Conservation (phyloP, 2,888 invertebrate species). For the Eristalis intricaria region DNA sequence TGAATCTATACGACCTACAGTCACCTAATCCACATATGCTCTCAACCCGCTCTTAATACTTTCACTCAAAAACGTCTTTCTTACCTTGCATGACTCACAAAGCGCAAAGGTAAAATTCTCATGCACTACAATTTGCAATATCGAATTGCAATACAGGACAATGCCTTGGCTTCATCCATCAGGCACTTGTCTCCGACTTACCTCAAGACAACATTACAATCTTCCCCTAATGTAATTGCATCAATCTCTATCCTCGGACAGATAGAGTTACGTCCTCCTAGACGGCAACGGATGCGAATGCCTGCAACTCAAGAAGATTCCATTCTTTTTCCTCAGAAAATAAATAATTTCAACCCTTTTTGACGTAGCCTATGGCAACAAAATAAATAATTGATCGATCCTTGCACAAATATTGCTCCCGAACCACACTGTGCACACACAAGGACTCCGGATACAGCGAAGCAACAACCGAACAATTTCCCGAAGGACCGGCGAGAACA, state of each 20-base stretch:
- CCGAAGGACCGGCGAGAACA: constrained; percentile 27
- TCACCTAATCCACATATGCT: not conserved
- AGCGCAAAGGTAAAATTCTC: constrained; percentile 21
- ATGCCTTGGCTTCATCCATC: constrained; percentile 25
- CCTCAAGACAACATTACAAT: constrained; percentile 44
- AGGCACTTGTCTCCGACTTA: constrained; percentile 9
- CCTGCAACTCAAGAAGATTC: constrained; percentile 25
- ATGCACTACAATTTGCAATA: constrained; percentile 54
- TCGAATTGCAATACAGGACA: constrained; percentile 50
- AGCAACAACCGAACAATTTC: constrained; percentile 45
- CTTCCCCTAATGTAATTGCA: constrained; percentile 49
- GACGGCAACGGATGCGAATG: constrained; percentile 24
- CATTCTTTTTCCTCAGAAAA: constrained; percentile 38
- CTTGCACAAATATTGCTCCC: constrained; percentile 69
- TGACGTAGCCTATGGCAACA: constrained; percentile 47
- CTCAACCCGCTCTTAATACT: not conserved
- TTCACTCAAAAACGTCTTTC: not conserved
- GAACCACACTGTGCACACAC: constrained; percentile 34
- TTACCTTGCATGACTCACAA: not conserved
- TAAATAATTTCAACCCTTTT: constrained; percentile 66
- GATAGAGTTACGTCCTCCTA: constrained; percentile 53
- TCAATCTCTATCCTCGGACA: constrained; percentile 30
- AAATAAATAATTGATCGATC: constrained; percentile 70
- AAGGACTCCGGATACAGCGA: constrained; percentile 6
- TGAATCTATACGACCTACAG: too few species aligned